Conservation (phyloP, 1,140 invertebrate species). For the Brachionus rotundiformis region DNA sequence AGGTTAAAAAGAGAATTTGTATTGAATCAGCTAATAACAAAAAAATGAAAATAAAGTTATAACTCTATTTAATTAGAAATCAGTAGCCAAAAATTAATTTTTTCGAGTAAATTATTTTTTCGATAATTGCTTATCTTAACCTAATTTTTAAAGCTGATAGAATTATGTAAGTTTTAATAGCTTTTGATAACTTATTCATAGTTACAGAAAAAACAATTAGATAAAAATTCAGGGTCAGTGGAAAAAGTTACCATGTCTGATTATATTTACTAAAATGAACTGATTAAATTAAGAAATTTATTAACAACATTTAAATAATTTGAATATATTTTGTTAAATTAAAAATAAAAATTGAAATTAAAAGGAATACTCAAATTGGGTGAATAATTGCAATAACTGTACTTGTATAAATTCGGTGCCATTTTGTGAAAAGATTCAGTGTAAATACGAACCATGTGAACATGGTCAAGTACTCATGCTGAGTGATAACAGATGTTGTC, state of each 20-base stretch:
- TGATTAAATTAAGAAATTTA: neutral
- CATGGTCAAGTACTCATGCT: conserved; percentile 14
- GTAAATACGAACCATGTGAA: conserved; percentile 44
- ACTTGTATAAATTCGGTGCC: conserved; percentile 44
- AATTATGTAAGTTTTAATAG: too few species aligned
- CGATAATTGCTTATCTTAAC: too few species aligned
- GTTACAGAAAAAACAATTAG: too few species aligned
- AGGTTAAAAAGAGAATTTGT: neutral
- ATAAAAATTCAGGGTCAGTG: too few species aligned
- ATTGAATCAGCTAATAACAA: neutral
- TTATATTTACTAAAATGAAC: too few species aligned
- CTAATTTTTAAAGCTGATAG: too few species aligned
- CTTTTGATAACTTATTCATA: too few species aligned
- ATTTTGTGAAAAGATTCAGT: conserved; percentile 47
- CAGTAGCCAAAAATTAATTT: neutral
- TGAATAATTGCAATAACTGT: conserved; percentile 28
- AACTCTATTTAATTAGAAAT: neutral
- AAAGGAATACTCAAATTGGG: conserved; percentile 48
- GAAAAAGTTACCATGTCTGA: too few species aligned
- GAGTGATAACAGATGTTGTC: conserved; percentile 29
- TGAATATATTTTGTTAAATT: too few species aligned
- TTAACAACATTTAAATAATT: neutral
- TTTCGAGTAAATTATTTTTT: too few species aligned
- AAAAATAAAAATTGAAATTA: neutral
- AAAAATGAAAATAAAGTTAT: neutral